phyloP scores from a whole-genome alignment of 2,888 invertebrate genomes.

The Microctonus aethiopoides region DNA sequence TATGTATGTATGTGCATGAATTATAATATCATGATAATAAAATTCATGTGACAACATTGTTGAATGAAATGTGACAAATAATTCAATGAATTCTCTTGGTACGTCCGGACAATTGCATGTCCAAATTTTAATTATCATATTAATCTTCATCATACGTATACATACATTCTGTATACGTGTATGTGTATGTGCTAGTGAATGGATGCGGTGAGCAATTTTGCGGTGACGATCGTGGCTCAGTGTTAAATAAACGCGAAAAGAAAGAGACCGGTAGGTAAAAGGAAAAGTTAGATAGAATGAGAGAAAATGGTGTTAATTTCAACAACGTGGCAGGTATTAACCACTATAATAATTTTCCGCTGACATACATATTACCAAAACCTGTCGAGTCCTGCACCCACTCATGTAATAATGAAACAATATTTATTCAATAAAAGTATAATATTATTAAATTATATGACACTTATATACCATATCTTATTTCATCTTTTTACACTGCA shows the following conservation, averaged over 20 bases:
- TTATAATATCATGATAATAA: background rate
- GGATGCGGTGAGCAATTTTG: background rate
- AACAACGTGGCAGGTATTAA: slow-evolving; percentile 29
- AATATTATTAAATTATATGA: background rate
- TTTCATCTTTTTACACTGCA: too few species aligned
- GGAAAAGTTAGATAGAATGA: slow-evolving; percentile 12
- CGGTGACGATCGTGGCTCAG: background rate
- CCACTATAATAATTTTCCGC: slow-evolving; percentile 31
- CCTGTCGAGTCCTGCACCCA: slow-evolving; percentile 21
- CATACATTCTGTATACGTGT: background rate
- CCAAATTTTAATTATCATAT: background rate
- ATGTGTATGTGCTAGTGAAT: background rate
- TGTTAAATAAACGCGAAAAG: background rate
- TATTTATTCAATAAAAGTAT: background rate
- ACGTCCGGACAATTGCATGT: background rate
- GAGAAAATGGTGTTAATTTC: slow-evolving; percentile 31
- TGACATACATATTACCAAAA: slow-evolving; percentile 12
- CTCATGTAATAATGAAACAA: slow-evolving; percentile 15
- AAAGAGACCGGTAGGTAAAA: too few species aligned
- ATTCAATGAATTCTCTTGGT: background rate
- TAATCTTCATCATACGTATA: background rate
- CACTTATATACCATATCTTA: background rate
- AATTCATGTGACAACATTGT: background rate
- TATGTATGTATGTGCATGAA: background rate
- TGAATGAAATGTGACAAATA: background rate